Evolutionary conservation across 2,888 invertebrate genomes (phyloP).

Genomic region (Caenorhabditis parvicauda): DNA sequence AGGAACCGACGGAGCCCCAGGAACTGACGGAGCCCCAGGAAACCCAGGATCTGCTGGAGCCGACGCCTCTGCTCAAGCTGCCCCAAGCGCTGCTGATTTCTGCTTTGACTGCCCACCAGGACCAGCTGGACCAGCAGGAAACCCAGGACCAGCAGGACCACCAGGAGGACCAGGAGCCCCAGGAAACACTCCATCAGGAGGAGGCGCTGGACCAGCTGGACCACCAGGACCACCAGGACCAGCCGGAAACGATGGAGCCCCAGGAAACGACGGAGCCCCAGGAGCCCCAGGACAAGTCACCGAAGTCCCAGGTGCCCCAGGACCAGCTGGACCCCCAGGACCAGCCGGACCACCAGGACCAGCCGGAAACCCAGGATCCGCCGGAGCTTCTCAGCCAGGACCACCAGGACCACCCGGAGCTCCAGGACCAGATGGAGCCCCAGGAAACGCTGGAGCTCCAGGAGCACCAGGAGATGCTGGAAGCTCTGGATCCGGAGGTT

Average conservation of each 20-base stretch:
- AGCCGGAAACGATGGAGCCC: conserved; percentile 40
- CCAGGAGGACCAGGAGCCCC: conserved; percentile 43
- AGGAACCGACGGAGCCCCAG: conserved; percentile 37
- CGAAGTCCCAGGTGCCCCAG: conserved; percentile 39
- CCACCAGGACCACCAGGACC: conserved; percentile 48
- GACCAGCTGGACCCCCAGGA: conserved; percentile 41
- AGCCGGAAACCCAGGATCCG: conserved; percentile 41
- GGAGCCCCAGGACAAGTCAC: conserved; percentile 45
- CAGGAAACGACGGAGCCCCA: conserved; percentile 41
- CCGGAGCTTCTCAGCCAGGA: conserved; percentile 35
- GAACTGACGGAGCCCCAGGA: conserved; percentile 51
- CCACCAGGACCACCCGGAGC: conserved; percentile 48
- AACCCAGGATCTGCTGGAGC: conserved; percentile 41
- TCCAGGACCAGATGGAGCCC: conserved; percentile 43
- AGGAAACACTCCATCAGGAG: conserved; percentile 69
- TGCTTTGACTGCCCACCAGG: conserved; percentile 53
- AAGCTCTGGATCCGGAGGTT: conserved; percentile 31
- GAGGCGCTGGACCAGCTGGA: conserved; percentile 36
- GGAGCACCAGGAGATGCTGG: conserved; percentile 41
- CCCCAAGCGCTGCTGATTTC: conserved; percentile 37
- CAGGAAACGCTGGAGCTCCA: conserved; percentile 42
- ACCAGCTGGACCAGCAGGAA: conserved; percentile 47
- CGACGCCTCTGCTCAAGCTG: conserved; percentile 27
- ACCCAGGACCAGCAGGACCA: conserved; percentile 45
- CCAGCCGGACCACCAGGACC: conserved; percentile 46